Conservation (phyloP, 2,797 vertebrate genomes). For the Eulemur rubriventer region DNA sequence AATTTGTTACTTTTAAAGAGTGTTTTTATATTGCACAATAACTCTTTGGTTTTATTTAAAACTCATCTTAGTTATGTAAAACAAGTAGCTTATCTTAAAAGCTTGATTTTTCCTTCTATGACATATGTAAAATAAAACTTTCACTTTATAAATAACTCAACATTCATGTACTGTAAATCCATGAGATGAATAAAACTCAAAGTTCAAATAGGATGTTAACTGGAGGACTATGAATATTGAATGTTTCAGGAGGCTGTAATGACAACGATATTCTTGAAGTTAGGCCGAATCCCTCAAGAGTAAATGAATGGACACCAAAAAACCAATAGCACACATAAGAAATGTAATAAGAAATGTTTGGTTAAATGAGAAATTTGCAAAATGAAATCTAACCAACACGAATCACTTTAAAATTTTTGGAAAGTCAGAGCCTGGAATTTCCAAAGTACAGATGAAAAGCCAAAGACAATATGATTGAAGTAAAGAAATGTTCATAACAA, state of each 20-base stretch:
- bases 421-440: constrained; percentile 69
- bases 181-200: constrained; percentile 74
- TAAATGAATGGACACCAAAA: constrained; percentile 67
- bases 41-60: constrained; percentile 66
- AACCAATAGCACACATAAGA: constrained; percentile 70
- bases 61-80: constrained; percentile 58
- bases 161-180: constrained; percentile 78
- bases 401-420: constrained; percentile 70
- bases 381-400: constrained; percentile 65
- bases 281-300: constrained; percentile 57
- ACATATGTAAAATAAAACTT: constrained; percentile 62
- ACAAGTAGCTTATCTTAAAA: constrained; percentile 72
- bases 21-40: constrained; percentile 55
- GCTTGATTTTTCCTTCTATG: constrained; percentile 53
- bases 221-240: constrained; percentile 52
- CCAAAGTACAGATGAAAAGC: constrained; percentile 72
- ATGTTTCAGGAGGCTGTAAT: constrained; percentile 57
- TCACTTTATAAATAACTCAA: constrained; percentile 69
- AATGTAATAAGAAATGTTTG: constrained; percentile 34
- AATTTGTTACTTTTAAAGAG: constrained; percentile 44
- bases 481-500: constrained; percentile 75
- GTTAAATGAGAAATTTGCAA: constrained; percentile 67
- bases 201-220: constrained; percentile 46
- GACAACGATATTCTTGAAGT: constrained; percentile 61
- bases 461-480: constrained; percentile 69